A percentile compares a stretch with the other conserved stretches of the same genome.
These are phyloP conservation scores for Drosophila bocqueti DNA, from an alignment of 1,140 invertebrate species.

Conservation along the genomic window DNA sequence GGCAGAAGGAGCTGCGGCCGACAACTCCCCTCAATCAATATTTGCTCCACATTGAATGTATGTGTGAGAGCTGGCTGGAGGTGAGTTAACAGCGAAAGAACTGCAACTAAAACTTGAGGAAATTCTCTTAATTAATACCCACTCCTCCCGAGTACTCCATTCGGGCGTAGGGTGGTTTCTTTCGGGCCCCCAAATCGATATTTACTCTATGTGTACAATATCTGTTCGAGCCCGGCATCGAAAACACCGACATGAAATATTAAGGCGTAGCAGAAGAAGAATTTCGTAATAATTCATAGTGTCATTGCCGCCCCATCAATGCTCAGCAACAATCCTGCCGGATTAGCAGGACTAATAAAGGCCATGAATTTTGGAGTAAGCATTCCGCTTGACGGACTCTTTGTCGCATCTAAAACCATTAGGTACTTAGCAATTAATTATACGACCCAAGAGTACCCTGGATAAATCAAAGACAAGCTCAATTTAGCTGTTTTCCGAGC, in stretches of 20 bases:
- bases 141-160: not conserved
- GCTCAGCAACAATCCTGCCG: conserved; percentile 15
- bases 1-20: not conserved
- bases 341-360: conserved; percentile 34
- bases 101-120: conserved; percentile 41
- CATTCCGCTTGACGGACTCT: conserved; percentile 23
- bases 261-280: conserved; percentile 6
- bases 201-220: conserved; percentile 20
- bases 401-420: not conserved
- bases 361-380: conserved; percentile 25
- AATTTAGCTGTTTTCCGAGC: not conserved
- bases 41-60: conserved; percentile 41
- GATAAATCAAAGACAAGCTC: too few species aligned
- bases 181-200: conserved; percentile 30
- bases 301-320: conserved; percentile 21
- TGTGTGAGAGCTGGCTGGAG: not conserved
- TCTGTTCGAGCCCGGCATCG: conserved; percentile 4
- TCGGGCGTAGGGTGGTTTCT: not conserved
- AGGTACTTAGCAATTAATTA: too few species aligned
- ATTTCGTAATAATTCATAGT: conserved; percentile 38
- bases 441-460: not conserved
- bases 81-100: conserved; percentile 28
- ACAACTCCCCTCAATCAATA: conserved; percentile 34
- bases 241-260: conserved; percentile 30
- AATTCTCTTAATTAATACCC: conserved; percentile 49